Conservation (phyloP, 2,888 invertebrate genomes). For the Lottia gigantea region DNA sequence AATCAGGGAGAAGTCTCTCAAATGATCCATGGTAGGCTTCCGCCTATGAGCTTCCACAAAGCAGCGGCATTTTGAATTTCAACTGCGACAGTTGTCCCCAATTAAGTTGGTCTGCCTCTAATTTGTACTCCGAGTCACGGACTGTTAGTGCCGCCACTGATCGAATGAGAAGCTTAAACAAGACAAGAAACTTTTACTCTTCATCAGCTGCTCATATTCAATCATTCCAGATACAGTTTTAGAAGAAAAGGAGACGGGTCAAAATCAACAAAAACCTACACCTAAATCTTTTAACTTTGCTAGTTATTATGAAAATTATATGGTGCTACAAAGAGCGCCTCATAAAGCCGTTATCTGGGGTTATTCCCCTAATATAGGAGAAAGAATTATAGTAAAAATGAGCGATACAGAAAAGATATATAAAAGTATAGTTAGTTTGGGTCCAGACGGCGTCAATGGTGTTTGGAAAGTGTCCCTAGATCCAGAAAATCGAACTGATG, state of each 20-base stretch:
- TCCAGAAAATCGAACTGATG: slow-evolving; percentile 34
- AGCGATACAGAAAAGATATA: slow-evolving; percentile 1
- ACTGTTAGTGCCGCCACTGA: no score
- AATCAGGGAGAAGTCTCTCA: no score
- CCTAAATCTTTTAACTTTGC: neutral
- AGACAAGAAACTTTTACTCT: no score
- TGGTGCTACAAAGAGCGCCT: slow-evolving; percentile 3
- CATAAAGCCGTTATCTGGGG: neutral
- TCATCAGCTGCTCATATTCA: neutral
- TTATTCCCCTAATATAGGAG: neutral
- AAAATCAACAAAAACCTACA: neutral
- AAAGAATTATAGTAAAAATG: neutral
- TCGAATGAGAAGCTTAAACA: no score
- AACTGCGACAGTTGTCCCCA: no score
- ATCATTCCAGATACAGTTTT: neutral
- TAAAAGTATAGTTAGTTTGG: neutral
- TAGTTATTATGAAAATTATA: neutral
- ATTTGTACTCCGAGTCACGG: no score
- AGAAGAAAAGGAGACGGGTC: neutral
- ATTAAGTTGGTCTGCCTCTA: no score
- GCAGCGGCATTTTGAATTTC: no score
- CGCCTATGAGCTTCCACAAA: no score
- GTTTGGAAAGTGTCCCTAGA: neutral
- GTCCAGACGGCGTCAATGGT: slow-evolving; percentile 4
- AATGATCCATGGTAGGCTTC: no score